These are phyloP conservation scores for Coracopsis vasa DNA, from an alignment of 2,113 vertebrate genomes.

Conservation along the genomic window DNA sequence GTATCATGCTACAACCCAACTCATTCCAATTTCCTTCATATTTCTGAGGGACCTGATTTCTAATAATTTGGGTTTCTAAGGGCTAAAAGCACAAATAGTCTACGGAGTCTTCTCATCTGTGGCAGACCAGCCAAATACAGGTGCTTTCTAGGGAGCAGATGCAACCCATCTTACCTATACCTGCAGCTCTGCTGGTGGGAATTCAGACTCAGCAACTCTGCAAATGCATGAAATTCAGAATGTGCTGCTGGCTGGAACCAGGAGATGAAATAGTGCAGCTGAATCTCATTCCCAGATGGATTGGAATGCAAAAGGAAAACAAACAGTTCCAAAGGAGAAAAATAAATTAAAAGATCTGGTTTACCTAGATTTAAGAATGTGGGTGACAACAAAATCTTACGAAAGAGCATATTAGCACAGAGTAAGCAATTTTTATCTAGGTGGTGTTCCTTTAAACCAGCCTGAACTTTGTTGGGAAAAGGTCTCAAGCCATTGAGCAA, in stretches of 20 bases:
- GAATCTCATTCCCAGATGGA: background rate
- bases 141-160: background rate
- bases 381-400: constrained; percentile 16
- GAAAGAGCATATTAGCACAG: background rate
- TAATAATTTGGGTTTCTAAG: background rate
- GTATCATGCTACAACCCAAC: background rate
- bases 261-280: background rate
- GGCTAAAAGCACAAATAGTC: background rate
- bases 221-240: background rate
- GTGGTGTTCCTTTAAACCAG: constrained; percentile 55
- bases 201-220: background rate
- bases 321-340: background rate
- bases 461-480: constrained; percentile 60
- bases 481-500: constrained; percentile 68
- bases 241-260: background rate
- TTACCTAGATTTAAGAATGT: constrained; percentile 22
- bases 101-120: background rate
- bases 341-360: background rate
- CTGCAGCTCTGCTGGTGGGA: background rate
- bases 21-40: background rate
- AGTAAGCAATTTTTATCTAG: constrained; percentile 57
- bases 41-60: background rate
- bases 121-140: accelerated
- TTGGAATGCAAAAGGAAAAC: background rate
- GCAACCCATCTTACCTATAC: background rate